Evolutionary conservation across 2,113 vertebrate species (phyloP).

Genomic region (Scolopax mira): DNA sequence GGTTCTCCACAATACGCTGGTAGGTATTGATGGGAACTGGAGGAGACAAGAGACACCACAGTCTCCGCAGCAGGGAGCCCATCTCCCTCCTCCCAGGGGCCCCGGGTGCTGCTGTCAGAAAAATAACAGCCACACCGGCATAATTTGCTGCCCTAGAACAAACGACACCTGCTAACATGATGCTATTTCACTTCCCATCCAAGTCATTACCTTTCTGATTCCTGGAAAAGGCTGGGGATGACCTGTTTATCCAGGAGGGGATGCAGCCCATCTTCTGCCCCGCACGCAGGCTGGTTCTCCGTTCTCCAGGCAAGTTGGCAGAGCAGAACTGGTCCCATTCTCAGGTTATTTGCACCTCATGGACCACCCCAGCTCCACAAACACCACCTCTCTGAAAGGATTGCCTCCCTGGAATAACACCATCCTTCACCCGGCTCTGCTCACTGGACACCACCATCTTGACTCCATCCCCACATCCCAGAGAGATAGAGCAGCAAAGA

Average conservation of each 20-base stretch:
- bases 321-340: accelerated
- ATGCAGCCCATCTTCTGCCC: not conserved
- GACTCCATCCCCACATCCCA: accelerated
- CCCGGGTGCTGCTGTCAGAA: not conserved
- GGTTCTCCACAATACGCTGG: accelerated
- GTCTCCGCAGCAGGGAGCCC: not conserved
- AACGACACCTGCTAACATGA: not conserved
- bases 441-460: not conserved
- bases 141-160: not conserved
- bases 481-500: not conserved
- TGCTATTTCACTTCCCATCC: not conserved
- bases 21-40: not conserved
- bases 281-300: accelerated
- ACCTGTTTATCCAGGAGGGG: not conserved
- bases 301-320: accelerated
- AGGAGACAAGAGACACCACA: not conserved
- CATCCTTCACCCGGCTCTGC: not conserved
- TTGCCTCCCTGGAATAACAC: not conserved
- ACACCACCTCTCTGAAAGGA: not conserved
- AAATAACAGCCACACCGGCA: not conserved
- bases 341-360: not conserved
- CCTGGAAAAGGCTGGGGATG: not conserved
- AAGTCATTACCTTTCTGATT: not conserved
- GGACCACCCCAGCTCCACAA: not conserved
- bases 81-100: not conserved